Evolutionary conservation across 2,888 invertebrate species (phyloP).

Genomic region (Crioceris asparagi): DNA sequence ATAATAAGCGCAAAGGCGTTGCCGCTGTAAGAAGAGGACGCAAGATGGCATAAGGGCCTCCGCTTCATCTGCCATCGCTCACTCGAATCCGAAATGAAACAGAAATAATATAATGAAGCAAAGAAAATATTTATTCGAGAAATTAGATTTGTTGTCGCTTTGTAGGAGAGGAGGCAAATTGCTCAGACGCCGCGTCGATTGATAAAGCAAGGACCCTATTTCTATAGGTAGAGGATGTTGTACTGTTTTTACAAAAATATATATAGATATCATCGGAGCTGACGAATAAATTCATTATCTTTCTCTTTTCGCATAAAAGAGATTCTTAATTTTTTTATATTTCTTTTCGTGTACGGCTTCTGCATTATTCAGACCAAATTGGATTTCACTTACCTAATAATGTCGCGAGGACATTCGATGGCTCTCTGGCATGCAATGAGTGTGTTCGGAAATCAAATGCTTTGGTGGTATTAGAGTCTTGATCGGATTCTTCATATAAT

Average conservation of each 20-base stretch:
- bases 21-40: no score
- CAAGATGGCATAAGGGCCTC: no score
- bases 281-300: constrained; percentile 32
- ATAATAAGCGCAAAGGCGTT: constrained; percentile 31
- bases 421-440: no score
- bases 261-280: constrained; percentile 34
- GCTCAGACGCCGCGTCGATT: constrained; percentile 31
- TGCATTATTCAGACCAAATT: no score
- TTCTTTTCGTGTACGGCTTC: constrained; percentile 17
- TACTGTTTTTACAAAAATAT: constrained; percentile 34
- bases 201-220: constrained; percentile 32
- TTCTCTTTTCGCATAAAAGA: constrained; percentile 23
- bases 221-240: constrained; percentile 31
- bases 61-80: constrained; percentile 10
- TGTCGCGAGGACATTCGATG: no score
- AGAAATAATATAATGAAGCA: constrained; percentile 41
- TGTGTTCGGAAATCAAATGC: no score
- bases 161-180: constrained; percentile 32
- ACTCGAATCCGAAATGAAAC: constrained; percentile 32
- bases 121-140: constrained; percentile 41
- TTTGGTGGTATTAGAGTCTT: no score
- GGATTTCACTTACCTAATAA: no score
- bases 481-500: no score
- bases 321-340: constrained; percentile 18
- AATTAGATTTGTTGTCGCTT: constrained; percentile 40